A percentile compares a stretch with the other conserved stretches of the same genome.
Evolutionary conservation across 2,113 vertebrate species (phyloP).

Genomic region (Oreotrochilus melanogaster): DNA sequence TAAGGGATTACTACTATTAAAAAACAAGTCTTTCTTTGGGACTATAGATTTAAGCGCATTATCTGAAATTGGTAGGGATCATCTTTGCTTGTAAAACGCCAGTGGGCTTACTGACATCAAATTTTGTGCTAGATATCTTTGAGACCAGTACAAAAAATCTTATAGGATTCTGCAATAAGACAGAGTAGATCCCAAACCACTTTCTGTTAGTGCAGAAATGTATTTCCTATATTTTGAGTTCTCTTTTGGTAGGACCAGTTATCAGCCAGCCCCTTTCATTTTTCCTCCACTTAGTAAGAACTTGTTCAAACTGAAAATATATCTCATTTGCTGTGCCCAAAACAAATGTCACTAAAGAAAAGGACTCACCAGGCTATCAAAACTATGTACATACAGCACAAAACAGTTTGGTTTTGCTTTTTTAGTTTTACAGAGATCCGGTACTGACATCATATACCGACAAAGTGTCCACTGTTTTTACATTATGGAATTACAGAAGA

Average conservation of each 20-base stretch:
- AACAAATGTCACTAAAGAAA: background rate
- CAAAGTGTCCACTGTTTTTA: background rate
- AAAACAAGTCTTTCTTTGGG: constrained; percentile 26
- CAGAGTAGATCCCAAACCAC: background rate
- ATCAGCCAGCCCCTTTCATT: background rate
- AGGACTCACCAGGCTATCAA: background rate
- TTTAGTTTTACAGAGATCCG: background rate
- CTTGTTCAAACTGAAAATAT: background rate
- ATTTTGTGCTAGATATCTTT: background rate
- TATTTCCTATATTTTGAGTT: background rate
- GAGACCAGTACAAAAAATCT: background rate
- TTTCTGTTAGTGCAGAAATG: background rate
- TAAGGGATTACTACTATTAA: constrained; percentile 68
- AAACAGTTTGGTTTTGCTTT: background rate
- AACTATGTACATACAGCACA: background rate
- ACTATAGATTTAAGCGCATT: constrained; percentile 44
- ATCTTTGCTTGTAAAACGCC: constrained; percentile 58
- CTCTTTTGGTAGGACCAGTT: background rate
- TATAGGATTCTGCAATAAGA: background rate
- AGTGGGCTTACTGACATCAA: background rate
- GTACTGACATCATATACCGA: background rate
- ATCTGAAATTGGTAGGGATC: constrained; percentile 64
- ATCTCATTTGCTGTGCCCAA: background rate
- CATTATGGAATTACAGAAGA: fast-evolving
- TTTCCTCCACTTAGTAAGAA: background rate